Evolutionary conservation across 2,888 invertebrate genomes (phyloP), one percentile per base, ranked within the genome.

Genomic region (Calameuta idolon): DNA sequence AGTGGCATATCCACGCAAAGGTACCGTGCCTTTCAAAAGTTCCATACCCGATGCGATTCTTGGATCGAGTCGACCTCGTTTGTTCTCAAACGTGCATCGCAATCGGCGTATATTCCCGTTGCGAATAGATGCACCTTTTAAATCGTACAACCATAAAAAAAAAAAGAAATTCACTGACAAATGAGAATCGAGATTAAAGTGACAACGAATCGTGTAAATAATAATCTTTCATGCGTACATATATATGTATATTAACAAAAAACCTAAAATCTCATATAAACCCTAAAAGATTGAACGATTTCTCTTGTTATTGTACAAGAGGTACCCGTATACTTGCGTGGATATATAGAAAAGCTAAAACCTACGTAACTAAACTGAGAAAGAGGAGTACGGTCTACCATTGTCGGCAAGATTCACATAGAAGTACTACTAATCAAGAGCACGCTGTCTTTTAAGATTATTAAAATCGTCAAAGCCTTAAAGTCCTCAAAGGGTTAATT

Each of bases 401-500:
- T 55, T 55, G 55, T 55, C 23, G 55, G 55, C 55, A 55, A 55
- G 55, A 23, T 23, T 23, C 55, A 23, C 55, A 55, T 55, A 55
- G 55, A 55, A 55, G 55, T 55, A 55, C 23, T 71, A 33, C 71
- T 71, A 71, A 71, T 71, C 71, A 71, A 71, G 31, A 71, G 71
- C 37, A 34, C 83, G 83, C 83, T 88, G 88, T 90, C 90, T 89
- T 88, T 90, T 89, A 90, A 90, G 90, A 90, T 89, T 88, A 90
- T 89, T 89, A 90, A 90, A 90, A 89, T 90, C 87, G 84, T 88
- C 90, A 88, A 87, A 89, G 90, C 90, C 85, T 88, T 88, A 85
- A 88, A 87, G 87, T 89, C 84, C 88, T 90, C 91, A 91, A 91
- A 91, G 90, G 90, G 91, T 90, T 91, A 91, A 91, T 91, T 90